phyloP scores from a whole-genome alignment of 2,113 vertebrate genomes.

The Nycticorax nycticorax region DNA sequence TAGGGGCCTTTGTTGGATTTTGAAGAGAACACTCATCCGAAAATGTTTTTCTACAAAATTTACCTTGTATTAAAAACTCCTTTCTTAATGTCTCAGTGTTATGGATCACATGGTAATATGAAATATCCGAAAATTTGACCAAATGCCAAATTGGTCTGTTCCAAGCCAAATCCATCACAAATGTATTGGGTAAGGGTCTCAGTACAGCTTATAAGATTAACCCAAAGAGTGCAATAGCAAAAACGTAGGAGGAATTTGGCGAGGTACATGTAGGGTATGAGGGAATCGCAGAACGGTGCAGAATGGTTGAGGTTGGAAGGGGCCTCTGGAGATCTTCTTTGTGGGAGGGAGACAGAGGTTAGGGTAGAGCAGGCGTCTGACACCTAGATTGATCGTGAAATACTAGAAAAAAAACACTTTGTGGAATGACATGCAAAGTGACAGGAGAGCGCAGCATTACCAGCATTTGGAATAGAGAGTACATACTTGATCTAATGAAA shows the following conservation, averaged over 20 bases:
- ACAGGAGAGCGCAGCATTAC: neutral
- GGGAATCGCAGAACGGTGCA: no score
- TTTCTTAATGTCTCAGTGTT: neutral
- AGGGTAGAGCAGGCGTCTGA: neutral
- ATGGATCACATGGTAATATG: fast-evolving
- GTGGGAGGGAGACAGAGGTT: neutral
- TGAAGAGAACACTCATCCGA: neutral
- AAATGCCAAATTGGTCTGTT: neutral
- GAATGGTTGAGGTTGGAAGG: neutral
- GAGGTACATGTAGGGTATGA: neutral
- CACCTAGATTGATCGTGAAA: neutral
- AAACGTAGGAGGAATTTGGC: neutral
- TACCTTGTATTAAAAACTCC: neutral
- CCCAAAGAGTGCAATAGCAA: no score
- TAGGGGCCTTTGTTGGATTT: neutral
- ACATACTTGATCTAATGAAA: neutral
- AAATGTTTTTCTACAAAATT: neutral
- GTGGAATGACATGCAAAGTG: neutral
- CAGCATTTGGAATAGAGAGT: neutral
- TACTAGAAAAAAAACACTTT: neutral
- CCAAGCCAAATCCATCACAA: neutral
- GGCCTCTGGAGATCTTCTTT: neutral
- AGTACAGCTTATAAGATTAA: neutral
- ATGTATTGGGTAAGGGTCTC: neutral
- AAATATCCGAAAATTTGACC: neutral